Percentiles rank a stretch among this genome's conserved stretches.
phyloP scores from a whole-genome alignment of 2,888 invertebrate genomes.

The Oeneis ivallda region DNA sequence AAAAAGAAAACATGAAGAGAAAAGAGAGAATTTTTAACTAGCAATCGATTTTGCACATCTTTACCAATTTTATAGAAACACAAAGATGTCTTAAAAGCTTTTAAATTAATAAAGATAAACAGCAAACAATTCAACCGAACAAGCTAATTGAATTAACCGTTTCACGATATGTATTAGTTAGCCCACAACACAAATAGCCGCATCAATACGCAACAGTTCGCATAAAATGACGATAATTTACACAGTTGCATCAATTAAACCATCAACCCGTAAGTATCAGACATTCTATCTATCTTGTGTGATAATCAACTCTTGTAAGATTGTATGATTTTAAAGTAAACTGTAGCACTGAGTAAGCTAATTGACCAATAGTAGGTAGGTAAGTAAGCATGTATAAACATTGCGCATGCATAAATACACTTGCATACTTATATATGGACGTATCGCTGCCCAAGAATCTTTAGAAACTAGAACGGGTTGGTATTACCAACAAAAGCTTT shows the following conservation, averaged over 20 bases:
- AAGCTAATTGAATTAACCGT: slow-evolving; percentile 1
- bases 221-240: neutral
- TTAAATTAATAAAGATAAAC: neutral
- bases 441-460: neutral
- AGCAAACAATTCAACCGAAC: neutral
- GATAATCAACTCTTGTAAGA: neutral
- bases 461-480: neutral
- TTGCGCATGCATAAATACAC: neutral
- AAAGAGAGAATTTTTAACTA: neutral
- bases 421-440: neutral
- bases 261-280: neutral
- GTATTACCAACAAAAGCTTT: neutral
- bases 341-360: neutral
- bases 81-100: neutral
- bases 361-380: neutral
- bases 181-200: neutral
- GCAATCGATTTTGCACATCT: neutral
- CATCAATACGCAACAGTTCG: neutral
- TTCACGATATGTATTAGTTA: neutral
- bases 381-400: neutral
- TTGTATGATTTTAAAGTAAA: neutral
- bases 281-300: neutral
- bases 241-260: neutral
- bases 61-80: neutral
- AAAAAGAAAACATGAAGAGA: neutral